Conservation (phyloP, 1,140 invertebrate species). For the Caenorhabditis brenneri region DNA sequence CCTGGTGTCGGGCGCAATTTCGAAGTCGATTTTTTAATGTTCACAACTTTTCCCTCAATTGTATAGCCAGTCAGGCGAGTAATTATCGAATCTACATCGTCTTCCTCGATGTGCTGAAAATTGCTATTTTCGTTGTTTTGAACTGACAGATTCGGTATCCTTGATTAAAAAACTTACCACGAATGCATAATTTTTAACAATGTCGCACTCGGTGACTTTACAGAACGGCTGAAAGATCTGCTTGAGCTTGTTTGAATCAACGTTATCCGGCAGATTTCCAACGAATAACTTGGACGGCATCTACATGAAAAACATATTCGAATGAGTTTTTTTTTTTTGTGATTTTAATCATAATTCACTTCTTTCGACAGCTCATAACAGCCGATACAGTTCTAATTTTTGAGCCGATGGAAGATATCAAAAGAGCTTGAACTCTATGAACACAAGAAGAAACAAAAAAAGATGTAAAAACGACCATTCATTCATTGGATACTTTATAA, state of each 20-base stretch:
- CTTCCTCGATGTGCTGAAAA: conserved; percentile 64
- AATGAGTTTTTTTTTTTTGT: too few relatives aligned
- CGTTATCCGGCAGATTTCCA: conserved; percentile 66
- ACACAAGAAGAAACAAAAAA: too few relatives aligned
- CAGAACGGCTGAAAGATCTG: conserved; percentile 65
- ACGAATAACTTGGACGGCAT: conserved; percentile 69
- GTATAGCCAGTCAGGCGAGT: conserved; percentile 63
- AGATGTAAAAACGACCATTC: too few relatives aligned
- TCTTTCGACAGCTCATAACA: too few relatives aligned
- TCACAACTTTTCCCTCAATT: conserved; percentile 64
- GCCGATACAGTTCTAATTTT: too few relatives aligned
- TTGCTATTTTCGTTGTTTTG: background rate
- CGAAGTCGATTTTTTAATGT: conserved; percentile 61
- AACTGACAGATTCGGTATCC: too few relatives aligned
- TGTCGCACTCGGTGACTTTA: conserved; percentile 69
- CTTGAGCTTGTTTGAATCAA: conserved; percentile 62
- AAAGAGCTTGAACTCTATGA: too few relatives aligned
- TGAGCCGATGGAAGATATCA: too few relatives aligned
- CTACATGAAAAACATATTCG: too few relatives aligned
- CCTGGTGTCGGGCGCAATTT: conserved; percentile 54
- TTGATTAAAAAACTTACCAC: conserved; percentile 58
- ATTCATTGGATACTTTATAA: too few relatives aligned
- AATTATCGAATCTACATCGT: conserved; percentile 63
- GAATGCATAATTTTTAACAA: conserved; percentile 69
- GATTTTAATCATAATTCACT: too few relatives aligned